Evolutionary conservation across 1,140 invertebrate genomes (phyloP), one percentile per base, ranked within the genome.

Genomic region (Neodiprion pinetum): DNA sequence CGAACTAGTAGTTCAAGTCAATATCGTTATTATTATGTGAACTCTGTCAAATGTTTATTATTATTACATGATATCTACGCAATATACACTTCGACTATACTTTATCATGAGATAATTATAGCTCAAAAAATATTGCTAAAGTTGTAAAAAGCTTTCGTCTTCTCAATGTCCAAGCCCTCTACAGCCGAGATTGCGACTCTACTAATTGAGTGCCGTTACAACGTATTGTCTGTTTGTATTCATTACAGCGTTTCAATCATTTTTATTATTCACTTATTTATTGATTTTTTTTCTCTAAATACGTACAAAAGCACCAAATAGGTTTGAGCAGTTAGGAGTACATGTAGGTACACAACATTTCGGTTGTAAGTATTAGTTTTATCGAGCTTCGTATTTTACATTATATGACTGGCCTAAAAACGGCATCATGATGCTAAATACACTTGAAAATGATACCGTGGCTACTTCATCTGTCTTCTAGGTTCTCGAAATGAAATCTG

Each of bases 1-100:
- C 67, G 48, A 5, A 72, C 81, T 82, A 83, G 70, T 83, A 83
- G 80, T 83, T 82, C 75, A 77, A 72, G 76, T 83, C 71, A 72
- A 8, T 40, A 40, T 40, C 28, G 28, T 40, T 2, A 40, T 12
- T 70, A 14, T 70, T 70, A 70, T 9, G 68, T 70, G 68, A 70
- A 70, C 68, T 70, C 28, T 40, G 28, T 40, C 28, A 40, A 40
- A 40, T 40, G 28, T 5, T 40, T 40, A 4, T 40, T 40, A 40
- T 40, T 40, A 40, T 40, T 40, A 40, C 28, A 40, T 21, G 17
- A 21, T 40, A 40, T 40, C 28, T 40, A 40, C 5, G 28, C 28
- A 40, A 40, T 40, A 40, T 40, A 40, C 28, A 40, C 1, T 40
- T 40, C 28, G 28, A 40, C 28, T 40, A 40, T 40, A 40, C 1